A percentile compares a stretch with the other conserved stretches of the same genome.
phyloP scores from a whole-genome alignment of 2,888 invertebrate genomes.

The Athripsodes cinereus region DNA sequence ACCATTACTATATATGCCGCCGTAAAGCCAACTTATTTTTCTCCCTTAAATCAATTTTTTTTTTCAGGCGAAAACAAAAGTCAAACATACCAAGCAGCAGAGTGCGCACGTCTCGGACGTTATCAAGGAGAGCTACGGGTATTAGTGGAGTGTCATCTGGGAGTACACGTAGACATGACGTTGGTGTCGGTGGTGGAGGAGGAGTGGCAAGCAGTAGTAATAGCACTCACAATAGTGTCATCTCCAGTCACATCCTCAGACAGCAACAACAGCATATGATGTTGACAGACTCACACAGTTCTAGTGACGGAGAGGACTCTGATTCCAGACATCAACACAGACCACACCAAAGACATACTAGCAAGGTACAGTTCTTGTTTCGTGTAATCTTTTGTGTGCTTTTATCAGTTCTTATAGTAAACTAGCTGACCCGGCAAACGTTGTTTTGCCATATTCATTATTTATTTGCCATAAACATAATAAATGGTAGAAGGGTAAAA shows the following conservation, averaged over 20 bases:
- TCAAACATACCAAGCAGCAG: background rate
- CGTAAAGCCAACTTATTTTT: too few species aligned
- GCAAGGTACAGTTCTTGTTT: conserved; percentile 31
- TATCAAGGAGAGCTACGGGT: background rate
- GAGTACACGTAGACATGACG: conserved; percentile 29
- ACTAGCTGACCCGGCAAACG: too few species aligned
- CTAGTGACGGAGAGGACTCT: conserved; percentile 36
- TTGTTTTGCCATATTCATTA: too few species aligned
- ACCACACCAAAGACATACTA: conserved; percentile 34
- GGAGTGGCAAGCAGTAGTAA: background rate
- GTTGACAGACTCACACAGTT: conserved; percentile 22
- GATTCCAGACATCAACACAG: conserved; percentile 37
- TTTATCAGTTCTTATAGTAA: too few species aligned
- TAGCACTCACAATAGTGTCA: background rate
- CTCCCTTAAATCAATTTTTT: too few species aligned
- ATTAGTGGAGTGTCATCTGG: conserved; percentile 32
- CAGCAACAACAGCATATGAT: too few species aligned
- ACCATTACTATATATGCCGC: too few species aligned
- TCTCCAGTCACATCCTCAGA: conserved; percentile 36
- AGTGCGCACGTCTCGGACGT: background rate
- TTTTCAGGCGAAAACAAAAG: background rate
- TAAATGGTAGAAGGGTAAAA: too few species aligned
- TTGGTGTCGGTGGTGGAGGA: conserved; percentile 23
- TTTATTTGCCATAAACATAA: too few species aligned
- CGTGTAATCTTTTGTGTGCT: too few species aligned